phyloP scores from a whole-genome alignment of 2,797 vertebrate genomes.

The Karalla daura region DNA sequence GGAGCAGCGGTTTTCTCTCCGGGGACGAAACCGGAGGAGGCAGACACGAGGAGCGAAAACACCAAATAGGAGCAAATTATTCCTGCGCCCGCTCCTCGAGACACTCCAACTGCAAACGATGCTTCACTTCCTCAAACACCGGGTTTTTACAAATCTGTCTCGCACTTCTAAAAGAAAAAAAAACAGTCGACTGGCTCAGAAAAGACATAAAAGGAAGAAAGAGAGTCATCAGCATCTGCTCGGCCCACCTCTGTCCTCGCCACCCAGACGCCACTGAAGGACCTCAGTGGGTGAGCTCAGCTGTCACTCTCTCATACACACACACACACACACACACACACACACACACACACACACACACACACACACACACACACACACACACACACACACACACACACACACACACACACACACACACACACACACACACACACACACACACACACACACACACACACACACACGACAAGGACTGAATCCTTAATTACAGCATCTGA shows the following conservation, averaged over 20 bases:
- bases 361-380: too few species aligned
- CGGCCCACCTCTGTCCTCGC: not conserved
- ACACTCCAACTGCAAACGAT: conserved; percentile 24
- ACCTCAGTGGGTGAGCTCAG: not conserved
- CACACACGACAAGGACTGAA: conserved; percentile 1
- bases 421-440: too few species aligned
- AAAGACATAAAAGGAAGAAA: not conserved
- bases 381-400: too few species aligned
- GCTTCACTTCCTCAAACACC: not conserved
- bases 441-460: too few species aligned
- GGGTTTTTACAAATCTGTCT: conserved; percentile 14
- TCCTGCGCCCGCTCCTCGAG: not conserved
- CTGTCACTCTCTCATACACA: conserved; percentile 12
- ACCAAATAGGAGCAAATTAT: conserved; percentile 23
- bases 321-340: too few species aligned
- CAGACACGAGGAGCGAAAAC: conserved; percentile 27
- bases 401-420: too few species aligned
- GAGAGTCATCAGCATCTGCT: too few species aligned
- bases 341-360: too few species aligned
- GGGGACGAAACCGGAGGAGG: conserved; percentile 4
- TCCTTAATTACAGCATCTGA: conserved; percentile 38
- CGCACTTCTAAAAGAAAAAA: not conserved
- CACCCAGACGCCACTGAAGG: not conserved
- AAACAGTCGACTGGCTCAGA: not conserved
- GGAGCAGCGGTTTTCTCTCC: conserved; percentile 17